Base-by-base conservation (phyloP, 2,113 vertebrate genomes). In the Taxidea taxus region DNA sequence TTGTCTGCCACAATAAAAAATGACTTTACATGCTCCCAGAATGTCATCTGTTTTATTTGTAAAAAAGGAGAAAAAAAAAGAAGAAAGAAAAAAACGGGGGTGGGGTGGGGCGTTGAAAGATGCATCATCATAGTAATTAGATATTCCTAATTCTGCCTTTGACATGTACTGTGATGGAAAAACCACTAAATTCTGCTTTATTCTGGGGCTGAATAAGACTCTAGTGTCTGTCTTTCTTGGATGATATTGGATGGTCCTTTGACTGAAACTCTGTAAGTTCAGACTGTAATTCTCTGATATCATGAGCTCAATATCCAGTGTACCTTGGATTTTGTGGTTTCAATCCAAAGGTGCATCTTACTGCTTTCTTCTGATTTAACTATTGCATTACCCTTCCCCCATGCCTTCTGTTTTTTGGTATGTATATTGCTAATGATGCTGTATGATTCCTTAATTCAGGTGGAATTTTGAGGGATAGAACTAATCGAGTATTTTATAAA, bases 131-230 rank as follows among this genome's bases (percentile, higher is more conserved):
- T 96, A 56, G 34, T 87, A 72, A 49, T 87, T 82, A 84, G 20
- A 34, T 96, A 77, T 60, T 96, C 31, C 68, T 90, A 54, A 94
- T 93, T 97, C 34, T 97, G 37, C 75, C 66, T 64, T 94, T n/a
- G 37, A 93, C 60, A 34, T 86, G 29, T 9, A 44, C 20, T 81
- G 37, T 54, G 70, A 62, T 94, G 84, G 44, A 75, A 94, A 94
- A 96, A 62, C 23, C 37, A 68, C 51, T 87, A 87, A 54, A 93
- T 96, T 96, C 9, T 92, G 20, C 21, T 91, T 91, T 34, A 37
- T 95, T 95, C 51, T 87, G 87, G 92, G 64, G 49, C 29, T 54
- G 37, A 91, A 72, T 9, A 80, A 92, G 81, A 80, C 39, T 80
- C 31, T 75, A 58, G 60, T 89, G 49, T 91, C 27, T 88, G 94